Evolutionary conservation across 2,113 vertebrate species (phyloP).

Genomic region (Zapornia atra): DNA sequence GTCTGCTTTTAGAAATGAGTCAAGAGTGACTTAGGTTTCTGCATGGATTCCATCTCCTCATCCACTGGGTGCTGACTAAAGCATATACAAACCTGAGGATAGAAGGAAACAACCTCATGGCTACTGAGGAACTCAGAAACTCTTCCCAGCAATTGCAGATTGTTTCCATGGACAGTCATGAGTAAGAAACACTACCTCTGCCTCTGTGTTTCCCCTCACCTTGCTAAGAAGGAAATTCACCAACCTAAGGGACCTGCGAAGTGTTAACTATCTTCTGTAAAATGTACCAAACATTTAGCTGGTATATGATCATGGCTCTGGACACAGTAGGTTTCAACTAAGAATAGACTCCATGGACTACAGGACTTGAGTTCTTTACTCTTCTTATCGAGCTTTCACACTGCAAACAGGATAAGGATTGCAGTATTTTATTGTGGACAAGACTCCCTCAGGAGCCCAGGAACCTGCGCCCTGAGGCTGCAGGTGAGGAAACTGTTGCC

Average conservation of each 20-base stretch:
- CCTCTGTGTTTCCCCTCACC: background rate
- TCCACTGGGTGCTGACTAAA: accelerated
- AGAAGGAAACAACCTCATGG: background rate
- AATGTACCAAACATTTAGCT: background rate
- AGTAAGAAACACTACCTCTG: background rate
- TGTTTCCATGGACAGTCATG: background rate
- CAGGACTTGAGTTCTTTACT: background rate
- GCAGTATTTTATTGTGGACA: background rate
- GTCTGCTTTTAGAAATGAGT: background rate
- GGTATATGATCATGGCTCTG: background rate
- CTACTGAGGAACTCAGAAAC: background rate
- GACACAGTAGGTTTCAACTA: background rate
- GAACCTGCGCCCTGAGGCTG: background rate
- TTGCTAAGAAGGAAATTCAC: background rate
- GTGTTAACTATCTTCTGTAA: background rate
- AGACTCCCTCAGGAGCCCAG: background rate
- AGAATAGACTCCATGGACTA: background rate
- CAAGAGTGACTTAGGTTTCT: background rate
- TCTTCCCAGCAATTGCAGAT: background rate
- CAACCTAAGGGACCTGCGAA: background rate
- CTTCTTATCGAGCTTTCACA: background rate
- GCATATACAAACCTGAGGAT: background rate
- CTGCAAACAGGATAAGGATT: background rate
- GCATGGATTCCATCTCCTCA: background rate
- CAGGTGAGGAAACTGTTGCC: background rate